Conservation (phyloP, 2,888 invertebrate genomes). For the Lepidochitona cinerea region DNA sequence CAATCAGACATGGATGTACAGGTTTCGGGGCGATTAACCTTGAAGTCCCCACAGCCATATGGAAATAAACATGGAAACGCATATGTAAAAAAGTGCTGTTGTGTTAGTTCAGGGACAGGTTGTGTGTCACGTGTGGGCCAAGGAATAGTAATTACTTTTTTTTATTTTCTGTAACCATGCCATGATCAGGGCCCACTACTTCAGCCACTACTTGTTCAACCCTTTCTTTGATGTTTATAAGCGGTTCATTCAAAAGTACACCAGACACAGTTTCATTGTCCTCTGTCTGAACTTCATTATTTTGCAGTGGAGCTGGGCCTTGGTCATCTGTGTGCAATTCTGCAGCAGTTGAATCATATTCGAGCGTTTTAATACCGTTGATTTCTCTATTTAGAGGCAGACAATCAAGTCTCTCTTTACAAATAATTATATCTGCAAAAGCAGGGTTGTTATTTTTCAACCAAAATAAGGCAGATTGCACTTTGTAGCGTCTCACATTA, state of each 20-base stretch:
- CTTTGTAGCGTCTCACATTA: slow-evolving; percentile 17
- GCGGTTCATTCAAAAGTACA: slow-evolving; percentile 10
- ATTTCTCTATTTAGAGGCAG: slow-evolving; percentile 20
- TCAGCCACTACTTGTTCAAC: slow-evolving; percentile 11
- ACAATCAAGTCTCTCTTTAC: slow-evolving; percentile 12
- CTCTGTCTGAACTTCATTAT: no score
- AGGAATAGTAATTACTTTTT: slow-evolving; percentile 17
- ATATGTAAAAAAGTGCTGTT: slow-evolving; percentile 14
- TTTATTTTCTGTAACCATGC: slow-evolving; percentile 11
- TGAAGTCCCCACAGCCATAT: slow-evolving; percentile 10
- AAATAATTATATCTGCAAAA: slow-evolving; percentile 16
- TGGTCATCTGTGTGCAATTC: no score
- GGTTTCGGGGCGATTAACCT: slow-evolving; percentile 1
- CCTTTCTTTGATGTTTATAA: not conserved
- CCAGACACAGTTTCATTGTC: slow-evolving; percentile 5
- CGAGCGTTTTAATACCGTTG: slow-evolving; percentile 6
- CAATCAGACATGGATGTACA: slow-evolving; percentile 5
- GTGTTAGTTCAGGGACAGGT: not conserved
- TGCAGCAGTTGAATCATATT: slow-evolving; percentile 3
- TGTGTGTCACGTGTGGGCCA: slow-evolving; percentile 21
- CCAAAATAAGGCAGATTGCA: slow-evolving; percentile 20
- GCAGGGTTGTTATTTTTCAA: slow-evolving; percentile 24
- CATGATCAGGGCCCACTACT: not conserved
- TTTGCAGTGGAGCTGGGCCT: no score
- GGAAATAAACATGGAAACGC: slow-evolving; percentile 28